Percentiles rank a stretch among this genome's conserved stretches.
Conservation (phyloP, 2,113 vertebrate genomes). For the Engystomops pustulosus region DNA sequence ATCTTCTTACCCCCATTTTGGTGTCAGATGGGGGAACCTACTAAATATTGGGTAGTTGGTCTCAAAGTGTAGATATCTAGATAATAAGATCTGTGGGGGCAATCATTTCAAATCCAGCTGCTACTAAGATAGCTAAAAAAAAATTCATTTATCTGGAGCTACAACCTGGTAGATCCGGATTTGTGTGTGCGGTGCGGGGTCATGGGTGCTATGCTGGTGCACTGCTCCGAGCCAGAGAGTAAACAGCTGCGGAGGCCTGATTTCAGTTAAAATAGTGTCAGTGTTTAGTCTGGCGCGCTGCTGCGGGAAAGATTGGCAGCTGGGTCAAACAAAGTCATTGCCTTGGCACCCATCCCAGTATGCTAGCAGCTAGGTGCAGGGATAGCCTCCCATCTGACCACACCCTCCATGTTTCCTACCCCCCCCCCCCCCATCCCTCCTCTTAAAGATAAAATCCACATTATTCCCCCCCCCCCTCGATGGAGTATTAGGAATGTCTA, state of each 20-base stretch:
- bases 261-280: conserved; percentile 85
- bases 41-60: too few relatives aligned
- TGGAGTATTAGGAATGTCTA: conserved; percentile 71
- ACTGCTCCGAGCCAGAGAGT: conserved; percentile 80
- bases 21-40: too few relatives aligned
- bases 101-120: neutral
- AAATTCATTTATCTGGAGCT: neutral
- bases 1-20: too few relatives aligned
- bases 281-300: conserved; percentile 94
- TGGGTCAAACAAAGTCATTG: conserved; percentile 93
- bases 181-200: conserved; percentile 65
- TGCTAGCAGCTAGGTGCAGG: conserved; percentile 86
- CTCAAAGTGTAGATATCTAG: neutral
- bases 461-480: conserved; percentile 73
- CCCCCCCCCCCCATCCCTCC: conserved; percentile 68
- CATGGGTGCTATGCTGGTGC: conserved; percentile 75
- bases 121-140: neutral
- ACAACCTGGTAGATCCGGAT: neutral
- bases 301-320: conserved; percentile 93
- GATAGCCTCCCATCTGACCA: conserved; percentile 83
- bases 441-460: conserved; percentile 76
- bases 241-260: conserved; percentile 90
- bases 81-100: neutral
- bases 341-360: conserved; percentile 84
- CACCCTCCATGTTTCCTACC: conserved; percentile 76